phyloP scores from a whole-genome alignment of 2,797 vertebrate genomes.

The Gallinago stenura region DNA sequence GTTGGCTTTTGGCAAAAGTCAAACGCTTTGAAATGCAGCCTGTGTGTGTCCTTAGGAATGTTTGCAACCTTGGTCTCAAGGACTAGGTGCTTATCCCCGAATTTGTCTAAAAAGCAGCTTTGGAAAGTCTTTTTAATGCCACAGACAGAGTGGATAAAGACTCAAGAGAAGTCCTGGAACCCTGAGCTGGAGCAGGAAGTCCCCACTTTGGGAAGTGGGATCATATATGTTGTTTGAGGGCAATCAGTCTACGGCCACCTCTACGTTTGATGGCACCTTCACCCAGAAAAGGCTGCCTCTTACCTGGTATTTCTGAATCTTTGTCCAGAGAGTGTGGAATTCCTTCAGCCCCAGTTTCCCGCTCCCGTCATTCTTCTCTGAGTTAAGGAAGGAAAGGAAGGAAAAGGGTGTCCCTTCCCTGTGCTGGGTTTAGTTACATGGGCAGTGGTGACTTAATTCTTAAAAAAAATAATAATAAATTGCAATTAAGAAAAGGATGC shows the following conservation, averaged over 20 bases:
- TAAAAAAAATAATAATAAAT: not conserved
- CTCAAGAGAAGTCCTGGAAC: not conserved
- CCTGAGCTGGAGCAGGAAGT: not conserved
- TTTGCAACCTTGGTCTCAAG: not conserved
- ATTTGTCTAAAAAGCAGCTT: not conserved
- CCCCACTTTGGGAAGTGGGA: not conserved
- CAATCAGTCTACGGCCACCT: not conserved
- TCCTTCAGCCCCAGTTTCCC: slow-evolving; percentile 90
- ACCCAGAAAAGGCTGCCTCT: not conserved
- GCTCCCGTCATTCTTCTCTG: slow-evolving; percentile 82
- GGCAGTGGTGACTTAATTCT: not conserved
- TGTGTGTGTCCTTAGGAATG: not conserved
- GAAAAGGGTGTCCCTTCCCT: not conserved
- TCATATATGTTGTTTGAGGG: accelerated
- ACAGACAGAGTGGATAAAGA: not conserved
- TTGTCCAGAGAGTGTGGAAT: slow-evolving; percentile 89
- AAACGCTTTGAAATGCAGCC: not conserved
- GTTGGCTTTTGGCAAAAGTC: not conserved
- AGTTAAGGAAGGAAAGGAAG: slow-evolving; percentile 69
- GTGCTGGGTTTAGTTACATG: not conserved
- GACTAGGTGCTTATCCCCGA: accelerated
- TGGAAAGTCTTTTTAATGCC: not conserved
- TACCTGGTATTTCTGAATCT: slow-evolving; percentile 88
- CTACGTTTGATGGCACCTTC: accelerated
- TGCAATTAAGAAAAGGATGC: not conserved